Evolutionary conservation across 2,113 vertebrate genomes (phyloP).

Genomic region (Rhabdornis inornatus): DNA sequence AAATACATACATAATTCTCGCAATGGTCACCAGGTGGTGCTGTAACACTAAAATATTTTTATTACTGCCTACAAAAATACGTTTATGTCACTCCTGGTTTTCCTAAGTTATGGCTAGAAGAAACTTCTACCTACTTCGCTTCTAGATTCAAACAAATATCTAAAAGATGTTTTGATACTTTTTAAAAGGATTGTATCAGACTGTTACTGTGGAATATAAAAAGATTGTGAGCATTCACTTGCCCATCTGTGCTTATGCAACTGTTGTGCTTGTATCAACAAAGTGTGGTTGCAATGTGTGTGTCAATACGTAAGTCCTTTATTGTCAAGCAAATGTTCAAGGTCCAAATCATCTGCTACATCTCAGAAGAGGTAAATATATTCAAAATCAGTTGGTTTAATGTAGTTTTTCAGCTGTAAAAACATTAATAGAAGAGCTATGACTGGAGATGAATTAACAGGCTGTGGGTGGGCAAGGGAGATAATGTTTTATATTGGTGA

Average conservation of each 20-base stretch:
- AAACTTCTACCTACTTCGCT: background rate
- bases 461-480: background rate
- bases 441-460: background rate
- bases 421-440: background rate
- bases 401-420: background rate
- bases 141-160: background rate
- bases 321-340: background rate
- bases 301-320: background rate
- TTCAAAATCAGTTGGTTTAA: background rate
- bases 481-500: background rate
- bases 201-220: background rate
- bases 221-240: background rate
- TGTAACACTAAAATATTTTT: background rate
- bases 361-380: background rate
- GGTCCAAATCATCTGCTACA: background rate
- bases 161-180: background rate
- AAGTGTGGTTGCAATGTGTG: background rate
- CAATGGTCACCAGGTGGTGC: background rate
- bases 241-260: background rate
- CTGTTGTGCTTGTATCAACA: background rate
- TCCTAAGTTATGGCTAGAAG: background rate
- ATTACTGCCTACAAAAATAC: fast-evolving
- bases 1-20: background rate
- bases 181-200: background rate
- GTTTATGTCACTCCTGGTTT: background rate